Base-by-base conservation (phyloP, 2,888 invertebrate species). In the Clusia tigrina region DNA sequence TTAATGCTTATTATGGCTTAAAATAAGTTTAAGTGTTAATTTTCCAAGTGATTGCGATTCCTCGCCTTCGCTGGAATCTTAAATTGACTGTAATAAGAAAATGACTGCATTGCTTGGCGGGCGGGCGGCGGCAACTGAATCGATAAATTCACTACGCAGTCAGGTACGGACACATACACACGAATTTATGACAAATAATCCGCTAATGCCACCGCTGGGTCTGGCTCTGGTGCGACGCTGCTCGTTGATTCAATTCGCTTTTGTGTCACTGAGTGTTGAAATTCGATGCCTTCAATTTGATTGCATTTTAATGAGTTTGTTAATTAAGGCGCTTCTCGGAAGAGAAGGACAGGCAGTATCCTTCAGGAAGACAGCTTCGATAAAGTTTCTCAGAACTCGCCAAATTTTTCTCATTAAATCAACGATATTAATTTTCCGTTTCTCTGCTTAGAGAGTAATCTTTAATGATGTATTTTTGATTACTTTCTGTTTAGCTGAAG, bases 331-430 rank as follows among this genome's bases (percentile, higher is more conserved):
- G 32, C 32, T 12, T 32, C 32, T 32, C 32, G 12, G 12, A 32
- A 32, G n/a, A n/a, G n/a, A n/a, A n/a, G n/a, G n/a, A n/a, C n/a
- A n/a, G 17, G 25, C 42, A 57, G 20, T 20, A 22, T 9, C 48
- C 15, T n/a, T 17, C 9, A n/a, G 17, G 60, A 54, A 58, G 52
- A 46, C 51, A 54, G 58, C n/a, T n/a, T n/a, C n/a, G n/a, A n/a
- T n/a, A n/a, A n/a, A n/a, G n/a, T n/a, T n/a, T n/a, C n/a, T n/a
- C n/a, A n/a, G n/a, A n/a, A n/a, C n/a, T n/a, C n/a, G n/a, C n/a
- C n/a, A n/a, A n/a, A n/a, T n/a, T n/a, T n/a, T n/a, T n/a, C n/a
- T n/a, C n/a, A n/a, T n/a, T n/a, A n/a, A n/a, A n/a, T n/a, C n/a
- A n/a, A n/a, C n/a, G n/a, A n/a, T n/a, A n/a, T n/a, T n/a, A n/a